Percentiles rank a stretch among this genome's conserved stretches.
These are phyloP conservation scores for Rhinolophus sinicus DNA, from an alignment of 2,113 vertebrate genomes.

Conservation along the genomic window DNA sequence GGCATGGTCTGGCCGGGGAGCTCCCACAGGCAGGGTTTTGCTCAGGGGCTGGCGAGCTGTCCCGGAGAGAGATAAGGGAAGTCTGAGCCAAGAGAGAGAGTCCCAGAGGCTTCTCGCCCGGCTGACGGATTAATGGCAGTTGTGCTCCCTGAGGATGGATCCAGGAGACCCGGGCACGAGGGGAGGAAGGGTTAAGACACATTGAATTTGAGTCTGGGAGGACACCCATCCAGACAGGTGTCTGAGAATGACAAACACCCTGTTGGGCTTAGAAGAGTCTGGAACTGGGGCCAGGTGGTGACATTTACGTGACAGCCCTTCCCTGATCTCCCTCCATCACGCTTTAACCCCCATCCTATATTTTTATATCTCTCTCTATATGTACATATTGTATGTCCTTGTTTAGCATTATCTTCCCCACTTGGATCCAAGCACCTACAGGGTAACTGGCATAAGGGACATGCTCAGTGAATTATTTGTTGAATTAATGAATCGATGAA, in stretches of 20 bases:
- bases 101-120: fast-evolving
- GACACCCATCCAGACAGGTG: neutral
- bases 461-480: neutral
- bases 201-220: neutral
- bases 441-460: neutral
- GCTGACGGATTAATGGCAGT: fast-evolving
- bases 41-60: neutral
- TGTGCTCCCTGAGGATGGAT: neutral
- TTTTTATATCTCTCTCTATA: neutral
- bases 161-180: neutral
- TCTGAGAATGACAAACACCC: neutral
- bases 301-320: fast-evolving
- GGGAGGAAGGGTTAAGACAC: fast-evolving
- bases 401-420: neutral
- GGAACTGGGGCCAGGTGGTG: no score
- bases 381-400: neutral
- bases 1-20: neutral
- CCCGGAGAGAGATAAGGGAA: neutral
- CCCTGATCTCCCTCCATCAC: no score
- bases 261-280: neutral
- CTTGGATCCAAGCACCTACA: neutral
- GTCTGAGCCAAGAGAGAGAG: neutral
- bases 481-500: neutral
- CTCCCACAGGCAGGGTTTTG: neutral
- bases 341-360: fast-evolving